Conservation (phyloP, 2,888 invertebrate genomes). For the Miltochrista miniata region DNA sequence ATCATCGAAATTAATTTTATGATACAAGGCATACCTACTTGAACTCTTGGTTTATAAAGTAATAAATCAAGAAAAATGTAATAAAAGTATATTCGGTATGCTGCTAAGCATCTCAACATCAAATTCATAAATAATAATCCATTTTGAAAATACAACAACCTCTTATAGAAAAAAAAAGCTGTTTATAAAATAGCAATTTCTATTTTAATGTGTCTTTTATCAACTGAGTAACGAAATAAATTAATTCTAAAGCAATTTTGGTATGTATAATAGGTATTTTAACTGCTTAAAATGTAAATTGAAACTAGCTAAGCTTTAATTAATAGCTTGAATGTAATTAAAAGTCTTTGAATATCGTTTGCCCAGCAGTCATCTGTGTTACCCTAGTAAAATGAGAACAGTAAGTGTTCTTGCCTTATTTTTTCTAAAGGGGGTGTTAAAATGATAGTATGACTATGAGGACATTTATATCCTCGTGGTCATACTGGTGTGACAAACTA, state of each 20-base stretch:
- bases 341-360: not conserved
- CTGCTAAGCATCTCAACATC: no score
- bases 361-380: not conserved
- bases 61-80: no score
- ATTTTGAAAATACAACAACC: no score
- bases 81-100: no score
- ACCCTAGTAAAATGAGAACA: not conserved
- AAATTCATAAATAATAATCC: no score
- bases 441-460: no score
- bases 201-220: conserved; percentile 4
- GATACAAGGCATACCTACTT: no score
- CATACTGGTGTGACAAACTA: no score
- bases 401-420: not conserved
- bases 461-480: no score
- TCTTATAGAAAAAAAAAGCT: not conserved
- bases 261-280: conserved; percentile 4
- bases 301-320: conserved; percentile 3
- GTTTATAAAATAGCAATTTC: not conserved
- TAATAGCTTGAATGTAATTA: not conserved
- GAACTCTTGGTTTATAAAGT: no score
- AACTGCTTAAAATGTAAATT: conserved; percentile 6
- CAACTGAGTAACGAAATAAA: conserved; percentile 6
- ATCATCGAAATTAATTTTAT: no score
- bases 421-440: no score
- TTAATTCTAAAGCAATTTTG: conserved; percentile 10